phyloP scores from a whole-genome alignment of 2,113 vertebrate species.

The Nycticebus coucang region DNA sequence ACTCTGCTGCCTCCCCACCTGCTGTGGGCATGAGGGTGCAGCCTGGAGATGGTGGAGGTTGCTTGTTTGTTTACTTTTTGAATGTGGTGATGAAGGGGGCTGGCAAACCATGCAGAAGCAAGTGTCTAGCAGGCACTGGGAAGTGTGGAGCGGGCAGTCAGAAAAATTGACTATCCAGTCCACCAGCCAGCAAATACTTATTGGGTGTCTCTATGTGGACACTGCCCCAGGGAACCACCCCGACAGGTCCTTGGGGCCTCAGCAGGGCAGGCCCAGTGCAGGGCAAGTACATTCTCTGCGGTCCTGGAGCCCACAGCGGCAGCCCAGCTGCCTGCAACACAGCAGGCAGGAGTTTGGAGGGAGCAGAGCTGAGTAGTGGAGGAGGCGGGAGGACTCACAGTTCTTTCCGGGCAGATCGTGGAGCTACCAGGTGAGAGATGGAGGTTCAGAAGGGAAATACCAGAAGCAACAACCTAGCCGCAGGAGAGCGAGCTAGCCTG shows the following conservation, averaged over 20 bases:
- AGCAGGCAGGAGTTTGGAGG: too few relatives aligned
- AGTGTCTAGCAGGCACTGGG: background rate
- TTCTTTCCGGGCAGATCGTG: too few relatives aligned
- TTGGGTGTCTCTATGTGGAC: accelerated
- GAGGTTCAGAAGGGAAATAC: background rate
- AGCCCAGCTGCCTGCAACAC: too few relatives aligned
- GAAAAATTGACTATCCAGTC: background rate
- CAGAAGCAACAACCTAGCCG: background rate
- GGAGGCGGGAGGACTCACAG: too few relatives aligned
- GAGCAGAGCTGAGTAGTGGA: too few relatives aligned
- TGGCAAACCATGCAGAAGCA: background rate
- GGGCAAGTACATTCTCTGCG: background rate
- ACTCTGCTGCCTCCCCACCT: background rate
- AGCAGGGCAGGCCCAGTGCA: background rate
- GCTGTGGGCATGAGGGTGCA: background rate
- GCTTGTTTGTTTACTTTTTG: background rate
- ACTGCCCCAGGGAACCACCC: too few relatives aligned
- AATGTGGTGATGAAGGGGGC: background rate
- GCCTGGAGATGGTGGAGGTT: background rate
- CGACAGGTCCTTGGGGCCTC: background rate
- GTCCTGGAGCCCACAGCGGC: too few relatives aligned
- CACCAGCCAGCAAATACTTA: background rate
- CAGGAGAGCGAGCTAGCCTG: too few relatives aligned
- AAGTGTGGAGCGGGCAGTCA: background rate
- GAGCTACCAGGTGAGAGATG: too few relatives aligned